Conservation (phyloP, 2,888 invertebrate species). For the Keiferia lycopersicella region DNA sequence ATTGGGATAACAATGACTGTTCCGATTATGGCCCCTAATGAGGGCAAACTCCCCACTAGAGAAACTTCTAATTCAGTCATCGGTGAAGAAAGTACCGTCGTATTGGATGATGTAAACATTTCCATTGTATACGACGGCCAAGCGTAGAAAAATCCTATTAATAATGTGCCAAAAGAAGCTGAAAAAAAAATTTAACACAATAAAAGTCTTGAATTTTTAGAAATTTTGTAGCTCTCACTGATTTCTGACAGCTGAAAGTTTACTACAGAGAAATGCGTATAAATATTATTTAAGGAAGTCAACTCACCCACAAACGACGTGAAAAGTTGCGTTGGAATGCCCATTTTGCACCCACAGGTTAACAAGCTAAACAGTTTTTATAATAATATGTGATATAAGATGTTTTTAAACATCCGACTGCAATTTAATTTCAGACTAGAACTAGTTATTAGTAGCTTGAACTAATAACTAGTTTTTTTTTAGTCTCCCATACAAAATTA, state of each 20-base stretch:
- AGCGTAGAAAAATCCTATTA: conserved; percentile 66
- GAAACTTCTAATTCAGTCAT: conserved; percentile 74
- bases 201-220: no score
- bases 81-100: conserved; percentile 63
- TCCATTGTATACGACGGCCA: conserved; percentile 81
- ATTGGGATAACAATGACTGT: conserved; percentile 69
- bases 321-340: background rate
- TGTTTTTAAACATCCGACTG: no score
- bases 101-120: conserved; percentile 60
- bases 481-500: no score
- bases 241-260: no score
- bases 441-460: no score
- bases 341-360: background rate
- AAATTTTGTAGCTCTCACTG: no score
- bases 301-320: conserved; percentile 9
- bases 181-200: conserved; percentile 28
- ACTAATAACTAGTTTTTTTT: no score
- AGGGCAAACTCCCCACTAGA: conserved; percentile 79
- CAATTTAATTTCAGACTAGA: no score
- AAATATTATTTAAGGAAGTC: background rate
- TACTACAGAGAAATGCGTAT: background rate
- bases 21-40: conserved; percentile 76
- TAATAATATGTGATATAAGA: no score
- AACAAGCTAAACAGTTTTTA: no score
- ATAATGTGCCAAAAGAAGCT: conserved; percentile 55